phyloP scores from a whole-genome alignment of 30 jellyfish, hydroid and myxozoan species.

The Mastigias papua region DNA sequence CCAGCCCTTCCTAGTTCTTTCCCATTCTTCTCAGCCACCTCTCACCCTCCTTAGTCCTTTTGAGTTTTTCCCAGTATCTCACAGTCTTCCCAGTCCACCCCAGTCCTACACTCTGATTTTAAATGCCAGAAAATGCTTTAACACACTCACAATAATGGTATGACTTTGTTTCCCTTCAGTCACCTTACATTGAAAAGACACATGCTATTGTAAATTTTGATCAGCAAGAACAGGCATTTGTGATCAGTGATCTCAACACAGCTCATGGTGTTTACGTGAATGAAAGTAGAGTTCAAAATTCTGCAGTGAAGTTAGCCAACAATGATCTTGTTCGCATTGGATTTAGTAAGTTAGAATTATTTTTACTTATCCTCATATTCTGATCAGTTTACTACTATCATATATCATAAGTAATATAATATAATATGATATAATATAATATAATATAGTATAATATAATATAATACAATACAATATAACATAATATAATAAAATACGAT shows the following conservation, averaged over 20 bases:
- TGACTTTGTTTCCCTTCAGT: conserved; percentile 16
- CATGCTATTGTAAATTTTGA: conserved; percentile 68
- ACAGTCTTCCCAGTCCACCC: too few species aligned
- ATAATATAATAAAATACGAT: too few species aligned
- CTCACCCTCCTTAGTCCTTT: too few species aligned
- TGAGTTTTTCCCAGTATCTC: too few species aligned
- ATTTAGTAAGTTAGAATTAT: conserved; percentile 64
- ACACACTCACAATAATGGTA: not conserved
- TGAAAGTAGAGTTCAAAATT: conserved; percentile 85
- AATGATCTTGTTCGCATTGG: conserved; percentile 92
- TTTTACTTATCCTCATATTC: not conserved
- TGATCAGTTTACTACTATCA: too few species aligned
- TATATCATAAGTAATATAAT: too few species aligned
- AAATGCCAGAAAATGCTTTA: too few species aligned
- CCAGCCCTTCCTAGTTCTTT: too few species aligned
- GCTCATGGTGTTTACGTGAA: conserved; percentile 92
- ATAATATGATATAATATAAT: too few species aligned
- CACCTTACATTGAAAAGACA: conserved; percentile 73
- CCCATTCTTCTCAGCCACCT: too few species aligned
- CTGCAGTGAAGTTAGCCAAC: conserved; percentile 80
- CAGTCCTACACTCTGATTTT: not conserved
- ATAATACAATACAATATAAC: too few species aligned
- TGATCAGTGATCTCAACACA: conserved; percentile 81
- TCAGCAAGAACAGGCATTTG: conserved; percentile 30
- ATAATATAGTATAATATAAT: too few species aligned